A percentile compares a stretch with the other conserved stretches of the same genome.
Evolutionary conservation across 2,797 vertebrate genomes (phyloP).

Genomic region (Lithobates sylvaticus): DNA sequence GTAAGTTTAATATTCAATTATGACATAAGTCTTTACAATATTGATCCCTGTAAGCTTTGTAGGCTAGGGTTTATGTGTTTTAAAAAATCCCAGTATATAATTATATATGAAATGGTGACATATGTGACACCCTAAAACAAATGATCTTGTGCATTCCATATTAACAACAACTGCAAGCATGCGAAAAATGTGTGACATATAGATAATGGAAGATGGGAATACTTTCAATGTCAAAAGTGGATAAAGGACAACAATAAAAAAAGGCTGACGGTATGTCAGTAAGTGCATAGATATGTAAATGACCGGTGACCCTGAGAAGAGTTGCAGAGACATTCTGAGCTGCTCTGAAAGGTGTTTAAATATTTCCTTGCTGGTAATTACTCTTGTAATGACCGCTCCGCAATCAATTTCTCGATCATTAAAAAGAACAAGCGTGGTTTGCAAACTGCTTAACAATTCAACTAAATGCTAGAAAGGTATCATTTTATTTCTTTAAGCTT

Average conservation of each 20-base stretch:
- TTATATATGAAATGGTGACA: neutral
- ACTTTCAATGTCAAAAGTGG: conserved; percentile 25
- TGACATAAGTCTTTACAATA: too few species aligned
- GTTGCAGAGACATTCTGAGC: conserved; percentile 21
- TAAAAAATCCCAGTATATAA: too few species aligned
- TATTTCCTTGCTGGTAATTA: conserved; percentile 29
- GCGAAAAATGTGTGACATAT: neutral
- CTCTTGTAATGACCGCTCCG: conserved; percentile 25
- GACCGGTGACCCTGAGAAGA: conserved; percentile 11
- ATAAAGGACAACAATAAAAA: conserved; percentile 40
- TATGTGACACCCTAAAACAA: neutral
- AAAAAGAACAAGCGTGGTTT: conserved; percentile 15
- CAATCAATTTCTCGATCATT: conserved; percentile 46
- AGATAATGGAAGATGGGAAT: conserved; percentile 21
- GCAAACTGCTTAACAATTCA: conserved; percentile 13
- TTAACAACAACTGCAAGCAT: too few species aligned
- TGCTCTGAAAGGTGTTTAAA: conserved; percentile 32
- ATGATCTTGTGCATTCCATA: neutral
- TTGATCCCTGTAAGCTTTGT: too few species aligned
- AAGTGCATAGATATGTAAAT: conserved; percentile 45
- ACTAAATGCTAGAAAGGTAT: neutral
- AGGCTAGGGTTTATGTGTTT: too few species aligned
- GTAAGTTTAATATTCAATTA: too few species aligned
- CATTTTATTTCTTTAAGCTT: neutral
- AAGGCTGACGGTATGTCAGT: conserved; percentile 31